Evolutionary conservation across 2,113 vertebrate genomes (phyloP).

Genomic region (Tricholaema leucomelas): DNA sequence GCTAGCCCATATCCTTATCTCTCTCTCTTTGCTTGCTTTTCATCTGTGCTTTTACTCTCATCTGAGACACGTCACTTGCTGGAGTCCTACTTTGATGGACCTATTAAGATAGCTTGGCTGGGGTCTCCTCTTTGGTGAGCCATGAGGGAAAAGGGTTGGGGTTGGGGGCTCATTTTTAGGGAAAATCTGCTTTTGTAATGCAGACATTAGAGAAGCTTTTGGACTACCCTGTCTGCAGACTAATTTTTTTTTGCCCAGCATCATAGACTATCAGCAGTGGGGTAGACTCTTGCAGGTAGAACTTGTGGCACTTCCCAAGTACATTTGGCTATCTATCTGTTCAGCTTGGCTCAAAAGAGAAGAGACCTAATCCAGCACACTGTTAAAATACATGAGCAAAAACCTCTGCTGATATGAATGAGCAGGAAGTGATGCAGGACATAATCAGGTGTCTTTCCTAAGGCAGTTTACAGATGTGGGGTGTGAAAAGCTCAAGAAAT

Average conservation of each 20-base stretch:
- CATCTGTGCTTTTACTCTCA: constrained; percentile 35
- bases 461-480: not conserved
- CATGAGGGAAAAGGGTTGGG: constrained; percentile 31
- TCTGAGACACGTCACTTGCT: constrained; percentile 47
- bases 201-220: constrained; percentile 15
- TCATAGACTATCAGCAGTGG: not conserved
- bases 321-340: not conserved
- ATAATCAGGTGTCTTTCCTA: not conserved
- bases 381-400: not conserved
- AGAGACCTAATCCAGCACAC: not conserved
- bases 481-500: not conserved
- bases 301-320: not conserved
- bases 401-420: not conserved
- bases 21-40: constrained; percentile 52
- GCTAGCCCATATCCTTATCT: constrained; percentile 40
- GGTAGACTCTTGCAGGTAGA: not conserved
- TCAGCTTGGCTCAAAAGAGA: constrained; percentile 20
- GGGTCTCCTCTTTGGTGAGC: constrained; percentile 54
- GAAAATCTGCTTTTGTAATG: constrained; percentile 47
- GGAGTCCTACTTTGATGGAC: constrained; percentile 60
- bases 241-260: not conserved
- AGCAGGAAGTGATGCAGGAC: not conserved
- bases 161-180: constrained; percentile 18
- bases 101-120: constrained; percentile 56
- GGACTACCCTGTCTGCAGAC: not conserved